Conservation (phyloP, 1,140 invertebrate species). For the Coelopa frigida region DNA sequence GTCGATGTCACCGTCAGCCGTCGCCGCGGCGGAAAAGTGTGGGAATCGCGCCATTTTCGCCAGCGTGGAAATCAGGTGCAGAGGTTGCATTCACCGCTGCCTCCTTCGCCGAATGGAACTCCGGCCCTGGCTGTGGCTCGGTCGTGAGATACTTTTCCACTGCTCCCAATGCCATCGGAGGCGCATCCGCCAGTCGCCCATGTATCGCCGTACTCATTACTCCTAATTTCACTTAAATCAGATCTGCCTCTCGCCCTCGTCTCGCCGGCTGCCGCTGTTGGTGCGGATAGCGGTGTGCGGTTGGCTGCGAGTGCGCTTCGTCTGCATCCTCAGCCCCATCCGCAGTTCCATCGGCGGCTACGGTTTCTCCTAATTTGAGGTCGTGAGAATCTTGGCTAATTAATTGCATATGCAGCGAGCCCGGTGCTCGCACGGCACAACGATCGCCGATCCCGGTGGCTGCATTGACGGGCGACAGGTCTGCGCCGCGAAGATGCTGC, state of each 20-base stretch:
- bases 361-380: constrained; percentile 36
- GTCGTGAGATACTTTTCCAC: too few species aligned
- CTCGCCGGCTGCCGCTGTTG: not conserved
- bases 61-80: too few species aligned
- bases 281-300: constrained; percentile 13
- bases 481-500: not conserved
- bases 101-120: too few species aligned
- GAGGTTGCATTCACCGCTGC: too few species aligned
- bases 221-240: constrained; percentile 44
- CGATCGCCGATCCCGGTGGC: too few species aligned
- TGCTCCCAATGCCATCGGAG: too few species aligned
- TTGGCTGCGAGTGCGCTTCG: constrained; percentile 1
- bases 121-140: too few species aligned
- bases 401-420: too few species aligned
- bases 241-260: constrained; percentile 19
- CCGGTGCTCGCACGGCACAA: constrained; percentile 16
- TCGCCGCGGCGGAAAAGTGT: too few species aligned
- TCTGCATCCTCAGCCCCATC: not conserved
- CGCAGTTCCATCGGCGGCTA: not conserved
- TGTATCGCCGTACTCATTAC: constrained; percentile 35
- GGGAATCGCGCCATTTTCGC: too few species aligned
- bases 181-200: not conserved
- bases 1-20: too few species aligned
- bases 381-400: constrained; percentile 44
- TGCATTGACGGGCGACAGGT: not conserved